Base-by-base conservation (phyloP, 1,140 invertebrate genomes). In the Drosophila insularis region DNA sequence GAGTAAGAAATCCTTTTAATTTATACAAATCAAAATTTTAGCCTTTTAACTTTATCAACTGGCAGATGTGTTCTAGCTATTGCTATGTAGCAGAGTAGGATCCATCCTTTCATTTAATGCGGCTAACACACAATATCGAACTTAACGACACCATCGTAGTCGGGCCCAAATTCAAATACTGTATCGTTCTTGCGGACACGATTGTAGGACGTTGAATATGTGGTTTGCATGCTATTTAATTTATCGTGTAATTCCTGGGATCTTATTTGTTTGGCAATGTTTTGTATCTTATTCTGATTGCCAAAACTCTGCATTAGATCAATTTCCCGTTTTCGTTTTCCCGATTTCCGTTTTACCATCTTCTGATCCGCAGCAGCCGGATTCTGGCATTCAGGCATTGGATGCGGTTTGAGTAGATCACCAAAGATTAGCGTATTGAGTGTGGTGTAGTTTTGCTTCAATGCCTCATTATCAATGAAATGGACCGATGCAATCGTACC, bases 401-500 rank as follows among this genome's bases (percentile, higher is more conserved):
- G 8, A 3, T 32, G 50, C 5, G 50, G 32, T 1, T 66, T 63
- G 7, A 85, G 82, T 4, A 89, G 2, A 50, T 67, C 61, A 1
- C 84, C 68, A 40, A 65, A 87, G 1, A 67, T 37, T 21, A 87
- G 50, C 1, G 84, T 87, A 43, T 74, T 71, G 17, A 70, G 76
- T 0, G 80, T 82, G 11, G 82, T 89, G 35, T 58, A 87, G 23
- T 87, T 87, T 0, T 65, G n/a, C 1, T 39, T 37, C 1, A 80
- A 11, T 1, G 53, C 31, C 1, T 43, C 32, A n/a, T 54, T 7
- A 31, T 89, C 76, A n/a, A 63, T 13, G 0, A 89, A 4, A 0
- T 40, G 66, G 0, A 87, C 17, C n/a, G 39, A 69, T 0, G 82
- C 71, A 0, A 10, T 31, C 4, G 50, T 31, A 1, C 61, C 63